Percentiles rank a stretch among this genome's conserved stretches.
Conservation (phyloP, 2,888 invertebrate species). For the Amphipyra tragopoginis region DNA sequence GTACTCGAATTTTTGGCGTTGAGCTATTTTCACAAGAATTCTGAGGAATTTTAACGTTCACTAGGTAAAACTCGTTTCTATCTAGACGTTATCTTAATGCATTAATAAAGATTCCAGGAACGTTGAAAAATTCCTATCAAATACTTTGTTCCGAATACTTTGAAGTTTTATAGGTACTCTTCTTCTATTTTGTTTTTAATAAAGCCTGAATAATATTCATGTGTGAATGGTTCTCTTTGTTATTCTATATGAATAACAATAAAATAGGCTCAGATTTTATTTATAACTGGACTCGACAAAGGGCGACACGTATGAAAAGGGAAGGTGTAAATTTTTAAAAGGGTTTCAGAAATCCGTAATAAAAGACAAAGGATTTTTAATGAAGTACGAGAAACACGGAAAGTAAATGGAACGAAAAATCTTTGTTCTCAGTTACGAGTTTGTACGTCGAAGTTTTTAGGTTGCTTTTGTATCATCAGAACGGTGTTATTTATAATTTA, state of each 20-base stretch:
- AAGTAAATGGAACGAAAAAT: slow-evolving; percentile 53
- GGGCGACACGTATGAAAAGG: slow-evolving; percentile 56
- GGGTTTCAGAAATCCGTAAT: slow-evolving; percentile 54
- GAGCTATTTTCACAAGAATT: too few species aligned
- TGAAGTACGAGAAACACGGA: slow-evolving; percentile 47
- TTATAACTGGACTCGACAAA: slow-evolving; percentile 52
- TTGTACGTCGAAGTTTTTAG: slow-evolving; percentile 40
- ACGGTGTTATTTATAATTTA: slow-evolving; percentile 57
- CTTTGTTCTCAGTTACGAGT: slow-evolving; percentile 48
- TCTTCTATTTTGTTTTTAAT: slow-evolving; percentile 33
- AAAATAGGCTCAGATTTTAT: slow-evolving; percentile 58
- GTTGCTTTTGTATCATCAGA: slow-evolving; percentile 50
- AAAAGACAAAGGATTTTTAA: slow-evolving; percentile 61
- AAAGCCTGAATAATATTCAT: slow-evolving; percentile 1
- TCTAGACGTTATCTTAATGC: slow-evolving; percentile 20
- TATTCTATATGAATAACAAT: slow-evolving; percentile 30
- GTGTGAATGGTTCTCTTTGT: slow-evolving; percentile 26
- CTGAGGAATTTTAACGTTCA: neutral
- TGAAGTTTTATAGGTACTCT: slow-evolving; percentile 2
- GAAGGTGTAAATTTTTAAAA: slow-evolving; percentile 62
- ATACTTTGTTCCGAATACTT: slow-evolving; percentile 27
- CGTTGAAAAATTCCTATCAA: slow-evolving; percentile 37
- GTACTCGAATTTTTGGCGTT: too few species aligned
- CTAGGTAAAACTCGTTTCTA: neutral
- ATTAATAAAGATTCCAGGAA: slow-evolving; percentile 32